phyloP scores from a whole-genome alignment of 1,140 invertebrate genomes.

The Cataglyphis hispanica region DNA sequence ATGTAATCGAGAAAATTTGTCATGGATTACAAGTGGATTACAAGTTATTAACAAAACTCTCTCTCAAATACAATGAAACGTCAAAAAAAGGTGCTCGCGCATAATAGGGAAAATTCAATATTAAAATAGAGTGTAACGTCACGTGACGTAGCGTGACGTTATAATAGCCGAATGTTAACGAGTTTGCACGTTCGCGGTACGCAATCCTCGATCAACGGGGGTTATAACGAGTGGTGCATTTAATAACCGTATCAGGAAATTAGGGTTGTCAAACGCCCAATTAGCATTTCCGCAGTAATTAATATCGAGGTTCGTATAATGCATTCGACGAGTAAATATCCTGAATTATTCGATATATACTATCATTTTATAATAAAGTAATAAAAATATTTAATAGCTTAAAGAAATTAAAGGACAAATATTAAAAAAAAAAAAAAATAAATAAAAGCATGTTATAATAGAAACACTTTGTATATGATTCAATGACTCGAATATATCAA shows the following conservation, averaged over 20 bases:
- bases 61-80: constrained; percentile 49
- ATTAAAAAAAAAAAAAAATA: not conserved
- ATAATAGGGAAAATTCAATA: constrained; percentile 34
- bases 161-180: constrained; percentile 60
- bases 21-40: constrained; percentile 58
- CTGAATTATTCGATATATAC: constrained; percentile 19
- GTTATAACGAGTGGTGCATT: constrained; percentile 55
- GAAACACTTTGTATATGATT: not conserved
- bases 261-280: constrained; percentile 70
- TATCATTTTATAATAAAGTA: constrained; percentile 2
- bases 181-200: constrained; percentile 48
- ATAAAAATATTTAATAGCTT: constrained; percentile 8
- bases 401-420: not conserved
- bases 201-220: constrained; percentile 20
- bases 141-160: constrained; percentile 40
- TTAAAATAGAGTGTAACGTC: constrained; percentile 63
- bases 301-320: constrained; percentile 42
- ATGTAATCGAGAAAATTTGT: constrained; percentile 62
- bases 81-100: constrained; percentile 51
- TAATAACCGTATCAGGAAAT: constrained; percentile 64
- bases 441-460: not conserved
- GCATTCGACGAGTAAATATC: constrained; percentile 25
- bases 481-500: not conserved
- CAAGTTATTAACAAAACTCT: constrained; percentile 61
- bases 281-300: constrained; percentile 65